A percentile compares a stretch with the other conserved stretches of the same genome.
phyloP scores from a whole-genome alignment of 23 tunicate species.

The Halocynthia roretzi region DNA sequence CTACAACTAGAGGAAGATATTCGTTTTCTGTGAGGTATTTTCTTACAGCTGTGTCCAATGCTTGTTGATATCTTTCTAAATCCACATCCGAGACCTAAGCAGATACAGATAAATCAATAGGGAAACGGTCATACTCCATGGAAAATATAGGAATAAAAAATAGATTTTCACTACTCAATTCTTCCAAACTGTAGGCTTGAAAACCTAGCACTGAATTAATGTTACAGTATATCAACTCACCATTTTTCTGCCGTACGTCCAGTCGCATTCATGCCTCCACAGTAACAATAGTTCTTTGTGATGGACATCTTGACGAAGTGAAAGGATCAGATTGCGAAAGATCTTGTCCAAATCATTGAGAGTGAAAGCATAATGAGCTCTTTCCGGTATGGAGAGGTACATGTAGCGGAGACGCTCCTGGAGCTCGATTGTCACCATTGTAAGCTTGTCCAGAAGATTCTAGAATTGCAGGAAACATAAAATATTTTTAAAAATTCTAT shows the following conservation, averaged over 20 bases:
- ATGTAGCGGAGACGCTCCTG: conserved; percentile 76
- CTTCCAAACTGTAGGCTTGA: too few species aligned
- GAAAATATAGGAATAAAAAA: too few species aligned
- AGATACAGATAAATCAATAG: background rate
- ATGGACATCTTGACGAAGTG: conserved; percentile 45
- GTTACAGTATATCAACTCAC: conserved; percentile 17
- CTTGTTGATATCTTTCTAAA: conserved; percentile 68
- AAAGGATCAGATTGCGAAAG: conserved; percentile 68
- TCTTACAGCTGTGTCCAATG: conserved; percentile 52
- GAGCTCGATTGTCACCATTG: conserved; percentile 69
- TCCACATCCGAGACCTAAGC: conserved; percentile 72
- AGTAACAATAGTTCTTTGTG: conserved; percentile 68
- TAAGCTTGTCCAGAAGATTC: conserved; percentile 53
- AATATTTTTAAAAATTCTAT: background rate
- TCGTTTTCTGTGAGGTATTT: conserved; percentile 76
- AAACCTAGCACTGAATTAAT: background rate
- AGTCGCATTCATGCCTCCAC: conserved; percentile 96
- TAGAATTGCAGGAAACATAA: conserved; percentile 4
- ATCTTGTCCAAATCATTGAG: conserved; percentile 79
- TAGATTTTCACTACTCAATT: too few species aligned
- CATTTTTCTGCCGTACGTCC: conserved; percentile 81
- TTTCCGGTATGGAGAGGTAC: conserved; percentile 65
- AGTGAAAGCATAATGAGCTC: conserved; percentile 77
- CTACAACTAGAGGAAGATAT: conserved; percentile 37
- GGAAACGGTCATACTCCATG: too few species aligned